Evolutionary conservation across 2,888 invertebrate species (phyloP), one percentile per base, ranked within the genome.

Genomic region (Eurytoma californica): DNA sequence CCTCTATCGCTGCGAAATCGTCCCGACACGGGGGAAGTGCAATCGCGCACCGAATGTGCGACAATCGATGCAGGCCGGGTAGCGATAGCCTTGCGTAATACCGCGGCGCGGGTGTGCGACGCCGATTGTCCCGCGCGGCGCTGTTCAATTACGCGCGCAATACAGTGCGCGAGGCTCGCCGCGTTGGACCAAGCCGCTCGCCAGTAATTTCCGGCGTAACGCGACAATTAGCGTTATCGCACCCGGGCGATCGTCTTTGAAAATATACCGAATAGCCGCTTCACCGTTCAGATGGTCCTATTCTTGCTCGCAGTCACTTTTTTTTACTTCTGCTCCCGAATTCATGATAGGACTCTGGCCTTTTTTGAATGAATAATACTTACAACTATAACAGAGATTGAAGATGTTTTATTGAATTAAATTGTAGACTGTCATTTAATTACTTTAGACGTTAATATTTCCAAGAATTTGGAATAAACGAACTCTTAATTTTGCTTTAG

Each of bases 171-270:
- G 57, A 39, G 63, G 63, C 55, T 39, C 24, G 67, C 16, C 1
- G 9, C 7, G 30, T 16, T 13, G 14, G 83, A 83, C 39, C 82
- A 83, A 74, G 82, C 83, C 84, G 84, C 85, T 85, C 85, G 84
- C 84, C 84, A 84, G 84, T 87, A 85, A 86, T 87, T 87, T 86
- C 86, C 85, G 83, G 83, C 85, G 83, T 85, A 83, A 86, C 84
- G 86, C 84, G 84, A 85, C 87, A 86, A 87, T 87, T 86, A 85
- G 83, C 85, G 83, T 86, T 86, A 86, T 87, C 82, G 80, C 66
- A 4, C 28, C 49, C 30, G 60, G 58, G 7, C 63, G 80, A 83
- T 81, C 82, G 80, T 82, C 80, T 82, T 77, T 77, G 70, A 61
- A 77, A 79, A 68, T 72, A 74, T 16, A 58, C 20, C 20, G 47